Evolutionary conservation across 2,888 invertebrate species (phyloP), one percentile per base, ranked within the genome.

Genomic region (Drosophila differens): DNA sequence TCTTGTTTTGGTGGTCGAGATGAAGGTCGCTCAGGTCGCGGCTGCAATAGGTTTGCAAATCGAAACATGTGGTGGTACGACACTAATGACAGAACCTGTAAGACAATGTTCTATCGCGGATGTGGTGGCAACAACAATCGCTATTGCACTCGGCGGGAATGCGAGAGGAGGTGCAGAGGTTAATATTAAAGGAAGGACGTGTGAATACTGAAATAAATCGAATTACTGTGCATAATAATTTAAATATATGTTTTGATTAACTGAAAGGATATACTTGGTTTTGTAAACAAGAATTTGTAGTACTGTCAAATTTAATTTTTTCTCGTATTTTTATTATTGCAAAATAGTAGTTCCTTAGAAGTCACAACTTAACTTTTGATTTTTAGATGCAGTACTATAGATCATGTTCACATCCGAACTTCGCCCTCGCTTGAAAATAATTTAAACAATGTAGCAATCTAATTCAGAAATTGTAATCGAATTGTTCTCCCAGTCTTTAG

Each of bases 101-200:
- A 9, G 14, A 12, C 1, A 16, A 10, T 70, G 54, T 4, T 10
- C 35, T 75, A 58, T 25, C n/a, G 39, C 2, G 75, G 76, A 35
- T 75, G 75, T 37, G 61, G 35, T 10, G 70, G 70, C 37, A 70
- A 59, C 47, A 49, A 14, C 0, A 70, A 70, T 49, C 70, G 70
- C 44, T 66, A 49, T 14, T 70, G 70, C 47, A 66, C 5, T 47
- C 3, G 16, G n/a, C n/a, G 6, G 1, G 41, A 12, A 3, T 69
- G 68, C 16, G 55, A 51, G 3, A n/a, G 7, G 22, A 35, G 28
- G 7, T 64, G 64, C 37, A 37, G 41, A 4, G n/a, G 41, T 30
- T 7, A 30, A 30, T 30, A 4, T 4, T 19, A 39, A 39, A 9
- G 1, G 5, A 37, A 16, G 37, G 16, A 4, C 37, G 19, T 0